A percentile compares a stretch with the other conserved stretches of the same genome.
These are phyloP conservation scores for Nasonia longicornis DNA, from an alignment of 1,140 invertebrate species.

Conservation along the genomic window DNA sequence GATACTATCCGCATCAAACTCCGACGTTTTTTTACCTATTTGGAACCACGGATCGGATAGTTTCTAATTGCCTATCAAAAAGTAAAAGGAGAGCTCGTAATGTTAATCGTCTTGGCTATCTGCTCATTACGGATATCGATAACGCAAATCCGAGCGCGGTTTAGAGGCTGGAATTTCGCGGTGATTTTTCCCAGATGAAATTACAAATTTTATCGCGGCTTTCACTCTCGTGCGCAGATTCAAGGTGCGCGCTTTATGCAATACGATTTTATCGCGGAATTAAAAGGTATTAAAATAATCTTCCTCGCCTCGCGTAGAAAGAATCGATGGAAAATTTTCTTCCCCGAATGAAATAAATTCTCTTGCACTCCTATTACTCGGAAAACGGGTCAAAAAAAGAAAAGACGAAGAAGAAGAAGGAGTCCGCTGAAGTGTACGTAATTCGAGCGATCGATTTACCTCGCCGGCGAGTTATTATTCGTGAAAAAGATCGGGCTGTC, in stretches of 20 bases:
- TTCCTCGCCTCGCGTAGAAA: background rate
- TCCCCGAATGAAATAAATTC: background rate
- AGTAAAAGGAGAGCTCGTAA: no score
- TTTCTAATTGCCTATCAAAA: no score
- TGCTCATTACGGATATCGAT: no score
- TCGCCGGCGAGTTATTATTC: background rate
- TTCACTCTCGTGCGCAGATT: background rate
- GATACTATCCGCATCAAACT: no score
- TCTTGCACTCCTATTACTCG: background rate
- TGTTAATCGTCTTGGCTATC: no score
- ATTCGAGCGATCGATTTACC: background rate
- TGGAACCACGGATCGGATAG: no score
- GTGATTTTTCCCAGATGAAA: background rate
- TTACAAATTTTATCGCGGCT: background rate
- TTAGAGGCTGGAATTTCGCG: no score
- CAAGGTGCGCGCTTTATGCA: background rate
- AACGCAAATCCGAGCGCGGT: no score
- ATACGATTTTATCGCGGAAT: background rate
- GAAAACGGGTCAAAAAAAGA: background rate
- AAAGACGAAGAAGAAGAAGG: background rate
- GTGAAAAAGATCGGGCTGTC: conserved; percentile 7
- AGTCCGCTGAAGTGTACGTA: background rate
- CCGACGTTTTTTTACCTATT: no score
- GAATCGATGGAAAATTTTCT: background rate
- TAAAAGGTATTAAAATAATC: background rate